A percentile compares a stretch with the other conserved stretches of the same genome.
Conservation (phyloP, 2,888 invertebrate genomes). For the Deilephila porcellus region DNA sequence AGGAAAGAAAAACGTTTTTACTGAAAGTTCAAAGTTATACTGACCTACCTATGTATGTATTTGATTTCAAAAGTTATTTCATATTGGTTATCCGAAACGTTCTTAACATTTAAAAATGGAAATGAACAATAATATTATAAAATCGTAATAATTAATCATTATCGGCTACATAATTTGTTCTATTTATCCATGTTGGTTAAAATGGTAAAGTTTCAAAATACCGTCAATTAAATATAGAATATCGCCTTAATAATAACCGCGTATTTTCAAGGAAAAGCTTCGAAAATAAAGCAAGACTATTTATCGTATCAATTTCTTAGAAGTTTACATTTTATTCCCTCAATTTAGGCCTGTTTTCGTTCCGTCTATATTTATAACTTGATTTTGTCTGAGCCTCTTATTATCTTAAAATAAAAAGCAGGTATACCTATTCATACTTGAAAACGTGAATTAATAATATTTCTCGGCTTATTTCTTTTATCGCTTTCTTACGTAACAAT, state of each 20-base stretch:
- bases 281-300: neutral
- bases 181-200: neutral
- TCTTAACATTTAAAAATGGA: too few species aligned
- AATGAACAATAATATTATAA: too few species aligned
- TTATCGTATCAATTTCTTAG: neutral
- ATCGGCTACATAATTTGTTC: too few species aligned
- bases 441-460: too few species aligned
- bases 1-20: neutral
- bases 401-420: neutral
- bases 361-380: neutral
- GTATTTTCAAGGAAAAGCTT: constrained; percentile 5
- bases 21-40: neutral
- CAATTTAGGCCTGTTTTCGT: neutral
- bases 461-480: too few species aligned
- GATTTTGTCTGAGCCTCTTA: neutral
- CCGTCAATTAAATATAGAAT: neutral
- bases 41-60: neutral
- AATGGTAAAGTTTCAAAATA: neutral
- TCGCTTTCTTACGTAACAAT: too few species aligned
- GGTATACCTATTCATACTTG: neutral
- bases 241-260: neutral
- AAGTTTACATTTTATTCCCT: neutral
- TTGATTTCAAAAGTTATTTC: too few species aligned
- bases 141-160: too few species aligned
- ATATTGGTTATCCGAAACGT: too few species aligned